Conservation (phyloP, 1,140 invertebrate genomes). For the Ceratosolen fusciceps region DNA sequence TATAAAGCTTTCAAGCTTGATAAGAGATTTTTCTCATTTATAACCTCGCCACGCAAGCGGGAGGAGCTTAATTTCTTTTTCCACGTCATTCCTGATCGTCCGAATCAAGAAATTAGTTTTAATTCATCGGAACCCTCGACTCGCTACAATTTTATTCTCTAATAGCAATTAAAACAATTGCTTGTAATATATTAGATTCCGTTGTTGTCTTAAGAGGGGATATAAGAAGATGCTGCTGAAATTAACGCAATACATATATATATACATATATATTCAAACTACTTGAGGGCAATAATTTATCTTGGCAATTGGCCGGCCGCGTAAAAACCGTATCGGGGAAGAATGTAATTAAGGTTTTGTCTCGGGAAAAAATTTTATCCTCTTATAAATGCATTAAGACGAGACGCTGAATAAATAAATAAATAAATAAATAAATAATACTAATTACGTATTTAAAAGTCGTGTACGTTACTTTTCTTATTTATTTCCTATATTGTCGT, state of each 20-base stretch:
- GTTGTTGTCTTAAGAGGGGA: neutral
- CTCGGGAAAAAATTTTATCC: too few relatives aligned
- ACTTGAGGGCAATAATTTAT: neutral
- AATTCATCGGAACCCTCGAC: constrained; percentile 32
- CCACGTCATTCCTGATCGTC: constrained; percentile 2
- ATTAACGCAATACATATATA: neutral
- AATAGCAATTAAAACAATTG: constrained; percentile 31
- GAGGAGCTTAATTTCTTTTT: constrained; percentile 15
- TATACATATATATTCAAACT: neutral
- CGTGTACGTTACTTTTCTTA: too few relatives aligned
- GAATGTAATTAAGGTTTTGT: too few relatives aligned
- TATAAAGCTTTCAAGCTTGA: neutral
- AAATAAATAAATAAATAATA: too few relatives aligned
- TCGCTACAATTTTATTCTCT: constrained; percentile 20
- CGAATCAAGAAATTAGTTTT: constrained; percentile 31
- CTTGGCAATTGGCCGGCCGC: neutral
- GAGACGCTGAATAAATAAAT: too few relatives aligned
- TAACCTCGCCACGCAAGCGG: constrained; percentile 1
- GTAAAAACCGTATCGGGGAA: neutral
- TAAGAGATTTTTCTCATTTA: constrained; percentile 9
- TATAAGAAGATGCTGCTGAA: constrained; percentile 3
- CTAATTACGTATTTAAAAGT: too few relatives aligned
- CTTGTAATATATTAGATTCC: constrained; percentile 10
- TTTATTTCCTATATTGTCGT: too few relatives aligned
- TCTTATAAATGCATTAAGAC: too few relatives aligned